Percentiles rank a stretch among this genome's conserved stretches.
Evolutionary conservation across 2,797 vertebrate genomes (phyloP).

Genomic region (Chaetodon trifasciatus): DNA sequence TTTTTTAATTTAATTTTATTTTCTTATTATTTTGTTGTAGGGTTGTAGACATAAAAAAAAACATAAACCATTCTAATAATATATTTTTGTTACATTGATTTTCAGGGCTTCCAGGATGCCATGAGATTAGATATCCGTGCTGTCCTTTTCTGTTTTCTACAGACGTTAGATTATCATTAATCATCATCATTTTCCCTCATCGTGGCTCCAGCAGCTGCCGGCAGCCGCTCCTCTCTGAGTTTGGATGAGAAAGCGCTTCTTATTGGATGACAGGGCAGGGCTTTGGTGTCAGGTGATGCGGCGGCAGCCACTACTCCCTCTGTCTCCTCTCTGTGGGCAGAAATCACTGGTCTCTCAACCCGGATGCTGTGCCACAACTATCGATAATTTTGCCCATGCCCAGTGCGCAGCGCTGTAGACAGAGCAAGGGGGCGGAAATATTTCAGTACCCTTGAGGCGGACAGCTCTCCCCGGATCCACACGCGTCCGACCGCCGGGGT

Average conservation of each 20-base stretch:
- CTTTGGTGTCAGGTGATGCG: slow-evolving; percentile 83
- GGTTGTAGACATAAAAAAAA: too few relatives aligned
- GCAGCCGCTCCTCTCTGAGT: slow-evolving; percentile 28
- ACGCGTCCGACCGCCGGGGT: slow-evolving; percentile 29
- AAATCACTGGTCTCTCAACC: slow-evolving; percentile 69
- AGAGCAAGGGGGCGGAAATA: slow-evolving; percentile 54
- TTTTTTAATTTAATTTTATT: too few relatives aligned
- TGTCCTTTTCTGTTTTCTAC: too few relatives aligned
- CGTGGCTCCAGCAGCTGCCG: not conserved
- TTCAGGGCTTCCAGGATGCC: too few relatives aligned
- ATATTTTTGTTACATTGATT: too few relatives aligned
- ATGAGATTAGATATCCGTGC: too few relatives aligned
- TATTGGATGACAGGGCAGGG: slow-evolving; percentile 76
- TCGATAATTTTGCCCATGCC: slow-evolving; percentile 35
- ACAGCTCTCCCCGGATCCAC: slow-evolving; percentile 70
- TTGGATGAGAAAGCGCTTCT: slow-evolving; percentile 51
- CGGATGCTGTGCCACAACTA: slow-evolving; percentile 76
- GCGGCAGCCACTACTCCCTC: slow-evolving; percentile 65
- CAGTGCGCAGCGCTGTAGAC: slow-evolving; percentile 58
- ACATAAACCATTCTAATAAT: too few relatives aligned
- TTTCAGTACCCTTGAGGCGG: slow-evolving; percentile 82
- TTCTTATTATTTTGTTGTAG: too few relatives aligned
- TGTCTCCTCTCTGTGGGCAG: slow-evolving; percentile 34
- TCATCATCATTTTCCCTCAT: not conserved
- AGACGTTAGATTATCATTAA: not conserved